phyloP scores from a whole-genome alignment of 2,797 vertebrate genomes.

The Hemibagrus guttatus region DNA sequence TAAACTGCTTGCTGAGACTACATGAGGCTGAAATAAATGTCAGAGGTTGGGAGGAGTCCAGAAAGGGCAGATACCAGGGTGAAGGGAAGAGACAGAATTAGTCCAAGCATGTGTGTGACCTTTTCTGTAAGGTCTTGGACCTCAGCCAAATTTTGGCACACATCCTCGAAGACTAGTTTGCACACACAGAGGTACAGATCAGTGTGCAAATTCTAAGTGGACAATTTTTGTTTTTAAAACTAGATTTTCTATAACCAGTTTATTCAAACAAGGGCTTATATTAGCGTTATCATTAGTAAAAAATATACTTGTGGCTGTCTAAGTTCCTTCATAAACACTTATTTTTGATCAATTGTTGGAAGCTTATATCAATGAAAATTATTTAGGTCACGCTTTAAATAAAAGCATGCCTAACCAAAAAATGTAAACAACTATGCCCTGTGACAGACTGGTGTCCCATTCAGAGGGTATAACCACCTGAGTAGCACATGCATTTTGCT shows the following conservation, averaged over 20 bases:
- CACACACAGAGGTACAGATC: background rate
- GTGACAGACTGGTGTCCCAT: background rate
- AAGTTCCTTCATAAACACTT: background rate
- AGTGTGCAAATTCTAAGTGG: background rate
- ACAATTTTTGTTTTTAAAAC: background rate
- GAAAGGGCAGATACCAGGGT: constrained; percentile 55
- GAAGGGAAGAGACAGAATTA: constrained; percentile 70
- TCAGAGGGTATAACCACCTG: background rate
- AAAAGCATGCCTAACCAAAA: background rate
- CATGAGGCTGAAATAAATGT: constrained; percentile 49
- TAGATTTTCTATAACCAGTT: background rate
- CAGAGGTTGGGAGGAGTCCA: constrained; percentile 48
- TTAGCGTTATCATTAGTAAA: background rate
- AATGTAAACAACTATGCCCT: background rate
- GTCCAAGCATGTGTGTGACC: constrained; percentile 68
- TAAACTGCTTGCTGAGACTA: constrained; percentile 30
- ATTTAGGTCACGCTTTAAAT: background rate
- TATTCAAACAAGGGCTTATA: background rate
- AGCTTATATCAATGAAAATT: background rate
- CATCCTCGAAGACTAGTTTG: constrained; percentile 21
- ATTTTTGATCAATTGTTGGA: too few species aligned
- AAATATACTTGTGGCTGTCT: background rate
- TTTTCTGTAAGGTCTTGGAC: constrained; percentile 61
- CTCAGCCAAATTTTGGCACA: constrained; percentile 37
- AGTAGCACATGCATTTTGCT: background rate